Base-by-base conservation (phyloP, 2,113 vertebrate species). In the Suricata suricatta region DNA sequence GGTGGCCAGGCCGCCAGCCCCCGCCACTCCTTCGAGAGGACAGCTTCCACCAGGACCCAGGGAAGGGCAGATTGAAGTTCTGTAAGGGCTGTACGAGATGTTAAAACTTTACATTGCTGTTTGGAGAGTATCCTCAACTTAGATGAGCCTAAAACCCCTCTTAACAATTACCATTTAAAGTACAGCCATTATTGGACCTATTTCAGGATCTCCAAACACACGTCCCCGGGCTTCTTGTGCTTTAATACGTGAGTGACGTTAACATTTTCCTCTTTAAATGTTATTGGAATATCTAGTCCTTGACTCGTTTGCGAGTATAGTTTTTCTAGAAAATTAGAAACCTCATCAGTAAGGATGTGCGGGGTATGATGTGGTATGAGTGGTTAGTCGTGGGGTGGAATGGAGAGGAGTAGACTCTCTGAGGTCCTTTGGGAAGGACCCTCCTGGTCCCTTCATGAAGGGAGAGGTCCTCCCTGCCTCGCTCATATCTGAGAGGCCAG, bases 301-400 rank as follows among this genome's bases (percentile, higher is more conserved):
- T 91, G 47, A 93, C 63, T 95, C 52, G 72, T 60, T 64, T 79
- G 27, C 86, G 16, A 77, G 29, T 63, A 25, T 29, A 77, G 35
- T n/a, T 82, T 96, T 94, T 77, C 66, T 85, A 68, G 77, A 89
- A 86, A 69, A 83, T 80, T 60, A 81, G 79, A 89, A 95, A 50
- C 23, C 21, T 50, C 29, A 47, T 92, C 60, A 68, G 0, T 97
- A 31, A 92, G 41, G 60, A 64, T 66, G 63, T 33, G 1, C 2
- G 19, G 16, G 81, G 89, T 60, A 29, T 17, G 57, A 13, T 41
- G n/a, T 93, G 31, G 41, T 33, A 15, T 41, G 66, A 76, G 52
- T 64, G 16, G 38, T 77, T 76, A 80, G 54, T 84, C 47, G 29
- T 7, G 63, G 90, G 81, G 35, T 64, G 29, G 44, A n/a, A 6